Base-by-base conservation (phyloP, 2,888 invertebrate genomes). In the Calameuta filiformis region DNA sequence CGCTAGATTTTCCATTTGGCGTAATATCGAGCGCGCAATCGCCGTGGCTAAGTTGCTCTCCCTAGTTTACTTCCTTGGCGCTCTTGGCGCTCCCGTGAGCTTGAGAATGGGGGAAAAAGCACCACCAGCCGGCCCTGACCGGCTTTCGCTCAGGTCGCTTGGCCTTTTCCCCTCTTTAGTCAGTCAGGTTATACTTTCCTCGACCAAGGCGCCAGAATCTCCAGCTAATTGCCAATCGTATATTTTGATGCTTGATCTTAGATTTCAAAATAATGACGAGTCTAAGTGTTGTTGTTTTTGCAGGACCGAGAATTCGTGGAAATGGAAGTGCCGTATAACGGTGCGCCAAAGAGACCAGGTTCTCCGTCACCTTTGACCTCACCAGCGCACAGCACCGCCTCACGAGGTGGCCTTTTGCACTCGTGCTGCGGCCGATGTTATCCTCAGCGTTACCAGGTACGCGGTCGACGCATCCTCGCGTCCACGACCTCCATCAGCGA, bases 301-400 rank as follows among this genome's bases (percentile, higher is more conserved):
- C 94, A 98, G 98, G 98, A 99, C 92, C 96, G 98, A 79, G 98
- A 98, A 93, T 98, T 98, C 93, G 97, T 98, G 85, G 98, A 98
- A 93, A 94, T 98, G 94, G 98, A 98, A 92, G 96, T 97, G 89
- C 97, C 98, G 34, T 98, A 95, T 93, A 98, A 98, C 92, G 98
- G 98, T 31, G 97, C 97, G 85, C 97, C 97, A 76, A 98, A 97
- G 92, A 94, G 98, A 90, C 97, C 98, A 1, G 97, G 97, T 15
- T 97, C 97, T 75, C 97, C 97, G 73, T 97, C 97, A 73, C 97
- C 97, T 33, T 93, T 97, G 90, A 96, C 97, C 79, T 97, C 97
- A 89, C 97, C 97, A 75, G 96, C 96, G 82, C 97, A 97, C 92
- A 97, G 97, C 76, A 95, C 96, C 76, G 95, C 95, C 80, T 95